Base-by-base conservation (phyloP, 2,113 vertebrate species). In the Tyrannus savana region DNA sequence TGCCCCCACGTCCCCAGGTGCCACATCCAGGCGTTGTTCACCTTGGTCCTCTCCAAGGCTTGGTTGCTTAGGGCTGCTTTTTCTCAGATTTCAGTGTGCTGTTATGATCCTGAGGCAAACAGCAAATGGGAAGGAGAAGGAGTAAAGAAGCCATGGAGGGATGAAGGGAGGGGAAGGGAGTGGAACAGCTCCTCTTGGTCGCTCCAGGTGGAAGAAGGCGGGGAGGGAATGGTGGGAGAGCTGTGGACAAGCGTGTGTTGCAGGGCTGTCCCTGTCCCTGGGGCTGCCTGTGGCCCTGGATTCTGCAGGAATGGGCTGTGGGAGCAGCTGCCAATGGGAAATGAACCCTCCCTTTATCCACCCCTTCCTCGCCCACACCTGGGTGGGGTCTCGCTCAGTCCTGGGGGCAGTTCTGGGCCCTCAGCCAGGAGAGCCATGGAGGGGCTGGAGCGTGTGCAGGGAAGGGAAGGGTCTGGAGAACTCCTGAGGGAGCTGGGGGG, bases 161-260 rank as follows among this genome's bases (percentile, higher is more conserved):
- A 5, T 30, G 12, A 11, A 39, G 56, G 41, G 7, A 25, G 66
- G 58, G 12, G 4, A 7, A 15, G 28, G 49, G 7, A 19, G 60
- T 69, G 53, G 47, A 31, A 13, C 21, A 12, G 6, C 0, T 6
- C 6, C 1, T 3, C 8, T 22, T 2, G 12, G 21, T n/a, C 6
- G 1, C 7, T 19, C 30, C 25, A 9, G 39, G 4, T 66, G 84
- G 33, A 30, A 8, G 30, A 7, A 7, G 46, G n/a, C 9, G 33
- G 56, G 21, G 53, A 30, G 18, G 53, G 19, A 30, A 30, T 55
- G 49, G 24, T 50, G 24, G 49, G 12, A 56, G 31, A 35, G 56
- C 56, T 58, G 56, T 58, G 56, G 56, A 35, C 14, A 24, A 14
- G 21, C 12, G 7, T 12, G 55, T 19, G 8, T 21, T 53, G 52